Base-by-base conservation (phyloP, 2,888 invertebrate species). In the Pelosia muscerda region DNA sequence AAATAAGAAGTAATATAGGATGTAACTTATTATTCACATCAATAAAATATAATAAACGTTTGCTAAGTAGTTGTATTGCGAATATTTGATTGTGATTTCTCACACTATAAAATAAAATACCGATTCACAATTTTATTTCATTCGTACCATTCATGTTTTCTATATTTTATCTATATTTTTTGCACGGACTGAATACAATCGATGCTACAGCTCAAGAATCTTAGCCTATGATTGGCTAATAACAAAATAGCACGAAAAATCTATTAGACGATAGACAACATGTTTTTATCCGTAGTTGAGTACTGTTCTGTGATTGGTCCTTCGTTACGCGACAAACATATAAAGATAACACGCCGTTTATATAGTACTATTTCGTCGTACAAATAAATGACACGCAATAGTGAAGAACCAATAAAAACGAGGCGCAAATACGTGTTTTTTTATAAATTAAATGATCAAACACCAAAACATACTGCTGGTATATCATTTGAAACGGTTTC, bases 351-450 rank as follows among this genome's bases (percentile, higher is more conserved):
- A 71, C 68, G 64, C 70, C 64, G 78, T 80, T 73, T 77, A 77
- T 71, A 79, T 81, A 82, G 75, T 90, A 90, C 84, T 91, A 90
- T 90, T 90, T 88, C 90, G 91, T 86, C 90, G 90, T 92, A 93
- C 91, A 92, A 92, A 92, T 91, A 92, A 93, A 92, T 94, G 94
- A 94, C 93, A 94, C 94, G 94, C 94, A 94, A 91, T 94, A 93
- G 91, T 90, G 86, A 88, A 86, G 88, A 92, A 89, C 91, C 89
- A 90, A 89, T 91, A 92, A 93, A 93, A 93, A 92, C 92, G 89
- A 92, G 92, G 91, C 93, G 93, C 90, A 93, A 91, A 89, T 92
- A 89, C 88, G 86, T 87, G 86, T 87, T 90, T 91, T 92, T 89
- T 92, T 88, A 86, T 89, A 89, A 88, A 89, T 87, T 83, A 85